Percentiles rank a stretch among this genome's conserved stretches.
Conservation (phyloP, 2,113 vertebrate species). For the Prionailurus viverrinus region DNA sequence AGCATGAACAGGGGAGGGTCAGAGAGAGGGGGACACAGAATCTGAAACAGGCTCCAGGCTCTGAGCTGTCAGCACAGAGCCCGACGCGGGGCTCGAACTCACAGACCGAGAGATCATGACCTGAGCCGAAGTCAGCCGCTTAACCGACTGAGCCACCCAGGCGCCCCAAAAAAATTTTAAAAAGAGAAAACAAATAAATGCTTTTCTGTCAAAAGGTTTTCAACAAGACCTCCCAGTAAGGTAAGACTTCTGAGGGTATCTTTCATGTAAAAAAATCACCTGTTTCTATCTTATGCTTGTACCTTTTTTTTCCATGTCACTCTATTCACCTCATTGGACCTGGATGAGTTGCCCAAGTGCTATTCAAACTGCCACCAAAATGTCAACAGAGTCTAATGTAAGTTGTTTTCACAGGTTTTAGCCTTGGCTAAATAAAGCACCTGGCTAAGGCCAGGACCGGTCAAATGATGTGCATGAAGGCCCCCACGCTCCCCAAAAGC, state of each 20-base stretch:
- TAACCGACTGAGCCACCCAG: too few relatives aligned
- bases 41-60: too few relatives aligned
- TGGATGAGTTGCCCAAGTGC: background rate
- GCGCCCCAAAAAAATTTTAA: too few relatives aligned
- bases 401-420: background rate
- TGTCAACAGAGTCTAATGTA: background rate
- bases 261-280: background rate
- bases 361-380: background rate
- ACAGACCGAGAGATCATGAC: too few relatives aligned
- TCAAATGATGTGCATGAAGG: fast-evolving
- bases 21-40: too few relatives aligned
- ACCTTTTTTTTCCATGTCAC: background rate
- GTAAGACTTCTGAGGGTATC: background rate
- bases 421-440: background rate
- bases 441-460: too few relatives aligned
- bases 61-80: too few relatives aligned
- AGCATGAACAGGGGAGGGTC: too few relatives aligned
- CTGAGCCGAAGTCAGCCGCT: too few relatives aligned
- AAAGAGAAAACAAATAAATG: background rate
- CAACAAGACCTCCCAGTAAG: background rate
- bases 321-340: background rate
- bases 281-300: background rate
- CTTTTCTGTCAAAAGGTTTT: background rate
- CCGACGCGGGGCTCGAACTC: too few relatives aligned
- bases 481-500: background rate